Evolutionary conservation across 2,113 vertebrate species (phyloP), one percentile per base, ranked within the genome.

Genomic region (Thamnaconus septentrionalis): DNA sequence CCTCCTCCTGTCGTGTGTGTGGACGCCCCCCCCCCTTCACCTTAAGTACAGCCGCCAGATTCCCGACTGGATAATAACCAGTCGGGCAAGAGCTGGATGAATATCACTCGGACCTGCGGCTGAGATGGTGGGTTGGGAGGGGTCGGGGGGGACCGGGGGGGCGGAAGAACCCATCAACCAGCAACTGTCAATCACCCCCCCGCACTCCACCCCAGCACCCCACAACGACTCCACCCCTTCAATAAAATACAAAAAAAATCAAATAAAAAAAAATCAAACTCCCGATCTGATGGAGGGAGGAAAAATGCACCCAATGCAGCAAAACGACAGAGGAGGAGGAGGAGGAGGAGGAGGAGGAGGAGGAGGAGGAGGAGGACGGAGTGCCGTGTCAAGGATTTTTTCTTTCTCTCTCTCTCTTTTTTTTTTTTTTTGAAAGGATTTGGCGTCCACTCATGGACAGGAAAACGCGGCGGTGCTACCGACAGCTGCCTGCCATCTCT

Each of bases 401-500:
- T 31, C 18, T 31, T 31, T 31, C 18, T 31, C 18, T 31, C 18
- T 31, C 18, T 31, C 18, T 31, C 2, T 31, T 31, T 31, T 31
- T 31, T 31, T 31, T 31, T 31, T 31, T 31, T 31, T 31, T 31
- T 31, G 18, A 31, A 94, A 94, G 93, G 94, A 82, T 94, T 91
- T 93, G 77, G 71, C 43, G 56, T 81, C 72, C 59, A 66, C 77
- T 82, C 81, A 73, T 84, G 70, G 73, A 66, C 52, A 49, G 53
- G 69, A 63, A 50, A 49, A 51, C 40, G 93, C 93, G 93, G 95
- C 93, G 90, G 93, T 91, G 92, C 92, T 89, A 93, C 93, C 61
- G 94, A 94, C 95, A 95, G 95, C 94, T 95, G 94, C 93, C 94
- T 92, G 94, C 93, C 93, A 92, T 95, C 95, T 93, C 93, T 85